Evolutionary conservation across 2,888 invertebrate species (phyloP), one percentile per base, ranked within the genome.

Genomic region (Punctoribates punctum): DNA sequence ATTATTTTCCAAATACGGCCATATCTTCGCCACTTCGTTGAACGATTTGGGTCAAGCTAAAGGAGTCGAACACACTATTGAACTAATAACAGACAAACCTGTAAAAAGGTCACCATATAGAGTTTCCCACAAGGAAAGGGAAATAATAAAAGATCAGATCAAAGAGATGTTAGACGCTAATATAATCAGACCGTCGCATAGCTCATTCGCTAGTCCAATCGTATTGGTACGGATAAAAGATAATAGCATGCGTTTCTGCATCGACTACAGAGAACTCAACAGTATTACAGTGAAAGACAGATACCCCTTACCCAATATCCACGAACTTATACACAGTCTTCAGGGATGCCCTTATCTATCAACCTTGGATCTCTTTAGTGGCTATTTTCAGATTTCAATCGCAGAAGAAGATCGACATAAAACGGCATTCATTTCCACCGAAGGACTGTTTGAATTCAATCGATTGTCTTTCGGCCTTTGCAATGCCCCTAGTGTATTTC

Each of bases 401-500:
- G 20, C 15, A 5, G 20, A 54, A 20, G 54, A 54, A 2, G 2
- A 60, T 23, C 60, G 25, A 29, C 51, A 20, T 2, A 78, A 78
- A 51, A 73, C 70, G 17, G 77, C 77, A 1, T 78, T 78, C 65
- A 17, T 34, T 20, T 70, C 70, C 6, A 67, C 27, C 17, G 34
- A 74, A 5, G 77, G 70, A n/a, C 54, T 46, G 15, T 78, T n/a
- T 20, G 65, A 78, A 54, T 78, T 17, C 2, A 38, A 46, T n/a
- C 42, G 57, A 20, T 57, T 78, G 76, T 73, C 57, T n/a, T 78
- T 78, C 38, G 78, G 78, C n/a, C 20, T 78, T 4, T 15, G 17
- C 1, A 70, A 72, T 13, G 76, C 65, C 13, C 76, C 77, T 8
- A 76, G 76, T 0, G 27, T 38, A 15, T 78, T 78, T 65, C 77